A percentile compares a stretch with the other conserved stretches of the same genome.
Conservation (phyloP, 2,797 vertebrate genomes). For the Chromobotia macracanthus region DNA sequence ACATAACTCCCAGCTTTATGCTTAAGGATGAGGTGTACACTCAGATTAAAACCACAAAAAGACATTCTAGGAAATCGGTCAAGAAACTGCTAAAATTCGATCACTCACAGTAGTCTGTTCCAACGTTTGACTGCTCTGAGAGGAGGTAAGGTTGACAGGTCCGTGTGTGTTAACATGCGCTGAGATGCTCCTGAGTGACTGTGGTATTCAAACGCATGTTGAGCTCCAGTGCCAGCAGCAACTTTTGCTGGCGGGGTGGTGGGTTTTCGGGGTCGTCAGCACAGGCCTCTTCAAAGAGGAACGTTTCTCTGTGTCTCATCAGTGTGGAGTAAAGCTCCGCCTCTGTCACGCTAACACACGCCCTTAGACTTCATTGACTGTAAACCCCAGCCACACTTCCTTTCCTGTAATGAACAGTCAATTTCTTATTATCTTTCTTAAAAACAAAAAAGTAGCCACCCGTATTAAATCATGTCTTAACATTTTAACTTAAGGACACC, state of each 20-base stretch:
- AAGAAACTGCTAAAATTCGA: constrained; percentile 30
- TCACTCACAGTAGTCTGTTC: constrained; percentile 53
- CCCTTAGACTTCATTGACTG: constrained; percentile 39
- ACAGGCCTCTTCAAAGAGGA: constrained; percentile 59
- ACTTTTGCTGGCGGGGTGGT: constrained; percentile 61
- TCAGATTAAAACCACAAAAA: constrained; percentile 4
- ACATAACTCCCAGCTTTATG: neutral
- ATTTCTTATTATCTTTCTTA: constrained; percentile 25
- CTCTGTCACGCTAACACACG: constrained; percentile 33
- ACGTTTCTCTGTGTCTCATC: constrained; percentile 41
- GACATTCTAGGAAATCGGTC: neutral
- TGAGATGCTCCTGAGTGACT: constrained; percentile 51
- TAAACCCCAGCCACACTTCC: constrained; percentile 38
- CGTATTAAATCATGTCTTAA: neutral
- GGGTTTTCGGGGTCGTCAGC: constrained; percentile 53
- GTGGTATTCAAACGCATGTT: constrained; percentile 51
- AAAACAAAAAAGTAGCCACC: neutral
- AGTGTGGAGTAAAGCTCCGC: constrained; percentile 35
- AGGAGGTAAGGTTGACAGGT: constrained; percentile 47
- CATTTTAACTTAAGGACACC: neutral
- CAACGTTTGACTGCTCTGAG: constrained; percentile 45
- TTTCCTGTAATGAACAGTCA: constrained; percentile 47
- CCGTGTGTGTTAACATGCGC: constrained; percentile 58
- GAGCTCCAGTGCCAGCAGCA: constrained; percentile 53
- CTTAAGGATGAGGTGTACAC: constrained; percentile 2